Base-by-base conservation (phyloP, 2,797 vertebrate species). In the Enteromius radiatus region DNA sequence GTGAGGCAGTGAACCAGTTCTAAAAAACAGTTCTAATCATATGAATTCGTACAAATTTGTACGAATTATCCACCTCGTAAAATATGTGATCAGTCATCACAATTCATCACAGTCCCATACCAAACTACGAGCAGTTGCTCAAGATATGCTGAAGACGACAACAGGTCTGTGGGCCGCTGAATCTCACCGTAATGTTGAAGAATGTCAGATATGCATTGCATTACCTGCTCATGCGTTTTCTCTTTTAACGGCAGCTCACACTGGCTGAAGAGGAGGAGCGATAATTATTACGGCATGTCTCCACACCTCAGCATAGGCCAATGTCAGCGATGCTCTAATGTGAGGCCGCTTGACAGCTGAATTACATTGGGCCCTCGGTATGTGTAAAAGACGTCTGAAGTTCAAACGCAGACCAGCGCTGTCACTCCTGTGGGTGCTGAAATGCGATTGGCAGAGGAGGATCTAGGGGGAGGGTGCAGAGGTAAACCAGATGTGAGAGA, bases 401-500 rank as follows among this genome's bases (percentile, higher is more conserved):
- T 93, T 93, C 91, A 93, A 93, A 94, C 89, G 33, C 88, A 76
- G 83, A 90, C 90, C 89, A 84, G 89, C 87, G 87, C 91, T 89
- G 90, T 93, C 92, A 89, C 90, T 92, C 89, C 89, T 87, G 85
- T 90, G 87, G 91, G 91, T 91, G 74, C 81, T 78, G 87, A 84
- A 79, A 92, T 92, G 93, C 90, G 92, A 94, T 92, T 92, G 93
- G 90, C 91, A 91, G 65, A 75, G 78, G 56, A 68, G 49, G 68
- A 49, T 90, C 86, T 76, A 83, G 87, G 88, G 84, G 89, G 84
- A 86, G 86, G 89, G 76, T 14, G 83, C 76, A 92, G 93, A 93
- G 89, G 90, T 91, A 91, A 94, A 95, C 90, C 94, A 95, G 92
- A 93, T 94, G 92, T 93, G 84, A 88, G 67, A 82, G 56, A 49